A percentile compares a stretch with the other conserved stretches of the same genome.
These are phyloP conservation scores for Epicampocera succincta DNA, from an alignment of 2,888 invertebrate species.

Conservation along the genomic window DNA sequence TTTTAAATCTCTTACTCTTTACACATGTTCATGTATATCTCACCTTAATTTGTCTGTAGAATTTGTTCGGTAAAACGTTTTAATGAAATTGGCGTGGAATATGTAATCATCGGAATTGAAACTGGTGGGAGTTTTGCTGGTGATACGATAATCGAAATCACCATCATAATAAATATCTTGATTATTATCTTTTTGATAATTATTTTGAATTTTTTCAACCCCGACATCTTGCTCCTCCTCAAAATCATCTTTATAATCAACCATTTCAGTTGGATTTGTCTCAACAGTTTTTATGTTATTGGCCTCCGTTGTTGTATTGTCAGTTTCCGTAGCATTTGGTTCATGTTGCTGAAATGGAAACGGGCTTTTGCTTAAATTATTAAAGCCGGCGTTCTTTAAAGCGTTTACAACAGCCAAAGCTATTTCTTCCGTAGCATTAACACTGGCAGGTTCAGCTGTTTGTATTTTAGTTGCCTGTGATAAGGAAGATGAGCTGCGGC, in stretches of 20 bases:
- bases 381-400: constrained; percentile 21
- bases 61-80: constrained; percentile 50
- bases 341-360: neutral
- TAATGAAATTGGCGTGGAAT: constrained; percentile 74
- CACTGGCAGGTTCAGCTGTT: neutral
- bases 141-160: constrained; percentile 70
- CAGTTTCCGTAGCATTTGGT: neutral
- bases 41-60: constrained; percentile 70
- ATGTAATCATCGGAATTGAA: constrained; percentile 75
- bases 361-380: neutral
- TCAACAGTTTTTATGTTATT: neutral
- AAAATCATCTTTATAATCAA: neutral
- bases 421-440: constrained; percentile 39
- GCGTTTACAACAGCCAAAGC: constrained; percentile 42
- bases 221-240: constrained; percentile 15
- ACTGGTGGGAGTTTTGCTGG: constrained; percentile 74
- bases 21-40: neutral
- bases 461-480: constrained; percentile 20
- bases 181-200: constrained; percentile 2
- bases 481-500: neutral
- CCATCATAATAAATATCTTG: constrained; percentile 61
- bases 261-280: neutral
- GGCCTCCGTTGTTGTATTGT: neutral
- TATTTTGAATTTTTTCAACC: constrained; percentile 19
- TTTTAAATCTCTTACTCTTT: neutral